Evolutionary conservation across 2,888 invertebrate species (phyloP), one percentile per base, ranked within the genome.

Genomic region (Mesochorus sp.): DNA sequence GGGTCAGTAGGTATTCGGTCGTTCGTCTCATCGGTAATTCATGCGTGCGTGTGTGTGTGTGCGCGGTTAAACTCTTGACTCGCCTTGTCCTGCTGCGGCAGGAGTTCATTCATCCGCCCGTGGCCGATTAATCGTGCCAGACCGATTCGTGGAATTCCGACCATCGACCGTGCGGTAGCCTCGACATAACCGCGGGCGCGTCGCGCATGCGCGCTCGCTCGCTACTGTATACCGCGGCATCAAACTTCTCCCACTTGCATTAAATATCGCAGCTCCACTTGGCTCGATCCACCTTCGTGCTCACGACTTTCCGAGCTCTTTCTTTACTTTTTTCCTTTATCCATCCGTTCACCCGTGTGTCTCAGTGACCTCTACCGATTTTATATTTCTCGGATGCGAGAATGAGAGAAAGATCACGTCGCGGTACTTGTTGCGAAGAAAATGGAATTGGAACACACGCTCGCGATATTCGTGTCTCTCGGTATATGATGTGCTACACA

Each of bases 81-180:
- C n/a, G n/a, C n/a, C n/a, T n/a, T n/a, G n/a, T n/a, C n/a, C n/a
- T n/a, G n/a, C n/a, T n/a, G n/a, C n/a, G 68, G 55, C 67, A n/a
- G n/a, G 71, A 73, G 82, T 82, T 82, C 80, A 82, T 82, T 82
- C 82, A 82, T 82, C 77, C 47, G 53, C 67, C 64, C 51, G 47
- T 31, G 57, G 44, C 64, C 68, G 74, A 81, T 81, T 79, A 79
- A 81, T 79, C 81, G 81, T 74, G 64, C 67, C 55, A 72, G 51
- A 59, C 51, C 68, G 64, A 61, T 78, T 78, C 78, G 70, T 61
- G 62, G 78, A 74, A 78, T 74, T 74, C 37, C 78, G 34, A 71
- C 64, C 57, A 66, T 70, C 42, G 47, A 31, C 53, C 44, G 67
- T 57, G 67, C 72, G 67, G 70, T 66, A 53, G 64, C 51, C 59